Base-by-base conservation (phyloP, 2,113 vertebrate genomes). In the Tachycineta bicolor region DNA sequence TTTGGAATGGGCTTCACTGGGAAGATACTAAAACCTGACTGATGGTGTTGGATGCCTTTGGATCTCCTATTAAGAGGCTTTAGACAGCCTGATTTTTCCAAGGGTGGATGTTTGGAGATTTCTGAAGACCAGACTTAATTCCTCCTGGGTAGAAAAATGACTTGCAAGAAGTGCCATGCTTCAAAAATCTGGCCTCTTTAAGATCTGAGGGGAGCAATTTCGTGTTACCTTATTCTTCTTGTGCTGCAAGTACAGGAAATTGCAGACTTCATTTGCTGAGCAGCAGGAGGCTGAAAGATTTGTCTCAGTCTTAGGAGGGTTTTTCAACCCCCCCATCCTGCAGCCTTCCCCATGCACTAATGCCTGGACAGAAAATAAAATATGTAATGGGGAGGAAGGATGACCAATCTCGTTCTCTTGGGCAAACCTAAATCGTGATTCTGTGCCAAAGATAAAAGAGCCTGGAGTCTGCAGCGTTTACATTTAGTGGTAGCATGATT, bases 191-290 rank as follows among this genome's bases (percentile, higher is more conserved):
- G 87, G 55, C 60, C 78, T 91, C 49, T 89, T 64, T 50, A 39
- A 81, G 76, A 71, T 63, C 93, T 55, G 86, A 63, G 64, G 87
- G 93, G 78, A 91, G 63, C 58, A 74, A 75, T 92, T 93, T 77
- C 1, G 0, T 55, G 73, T 83, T 96, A 67, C 82, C 91, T 84
- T 94, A 58, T 69, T 95, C 87, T 83, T 52, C 82, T 73, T 43
- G 67, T 41, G 90, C 77, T 77, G 65, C 87, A 52, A 77, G 90
- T 11, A 49, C 79, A 95, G 93, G 95, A 94, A 95, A 95, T 95
- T 82, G 50, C 87, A 78, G 91, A n/a, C 33, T 92, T 82, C 92
- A 74, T 96, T 93, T 90, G 75, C 87, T 52, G 33, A 90, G 55
- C 25, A 12, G 73, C 67, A 70, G 94, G 95, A 94, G 94, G 76